Conservation (phyloP, 92 coral and sea anemone genomes). For the Ricordea florida region DNA sequence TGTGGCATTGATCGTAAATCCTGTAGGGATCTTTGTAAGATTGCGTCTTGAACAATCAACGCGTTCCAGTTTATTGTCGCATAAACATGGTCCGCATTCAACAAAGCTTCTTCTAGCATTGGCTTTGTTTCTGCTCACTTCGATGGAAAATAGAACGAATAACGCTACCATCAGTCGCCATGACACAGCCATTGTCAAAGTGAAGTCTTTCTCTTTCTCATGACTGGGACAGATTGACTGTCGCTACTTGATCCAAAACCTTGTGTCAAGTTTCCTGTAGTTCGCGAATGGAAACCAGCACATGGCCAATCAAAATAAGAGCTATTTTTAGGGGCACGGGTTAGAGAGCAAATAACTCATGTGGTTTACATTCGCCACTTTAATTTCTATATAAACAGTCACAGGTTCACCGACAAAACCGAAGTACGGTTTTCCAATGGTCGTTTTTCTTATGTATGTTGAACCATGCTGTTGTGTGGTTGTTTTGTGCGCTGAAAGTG, state of each 20-base stretch:
- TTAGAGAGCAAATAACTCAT: constrained; percentile 12
- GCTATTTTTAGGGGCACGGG: constrained; percentile 26
- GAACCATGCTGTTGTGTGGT: no score
- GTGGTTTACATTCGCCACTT: background rate
- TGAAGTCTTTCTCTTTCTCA: constrained; percentile 3
- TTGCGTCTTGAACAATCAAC: constrained; percentile 15
- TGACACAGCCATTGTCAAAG: constrained; percentile 30
- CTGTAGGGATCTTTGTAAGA: constrained; percentile 19
- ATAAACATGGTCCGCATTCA: constrained; percentile 15
- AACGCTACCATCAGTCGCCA: constrained; percentile 4
- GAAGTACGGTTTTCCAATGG: no score
- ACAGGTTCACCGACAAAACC: no score
- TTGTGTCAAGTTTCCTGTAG: constrained; percentile 34
- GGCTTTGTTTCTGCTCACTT: background rate
- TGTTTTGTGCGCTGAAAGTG: no score
- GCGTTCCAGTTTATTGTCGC: background rate
- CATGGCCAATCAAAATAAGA: constrained; percentile 20
- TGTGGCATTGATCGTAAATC: constrained; percentile 12
- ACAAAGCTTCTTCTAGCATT: background rate
- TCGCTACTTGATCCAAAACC: constrained; percentile 20
- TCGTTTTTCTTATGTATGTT: no score
- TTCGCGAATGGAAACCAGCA: constrained; percentile 2
- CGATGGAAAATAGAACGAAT: background rate
- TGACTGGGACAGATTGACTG: background rate
- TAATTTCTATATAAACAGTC: background rate